These are phyloP conservation scores for Neelides folsomi DNA, from an alignment of 2,888 invertebrate genomes.

Conservation along the genomic window DNA sequence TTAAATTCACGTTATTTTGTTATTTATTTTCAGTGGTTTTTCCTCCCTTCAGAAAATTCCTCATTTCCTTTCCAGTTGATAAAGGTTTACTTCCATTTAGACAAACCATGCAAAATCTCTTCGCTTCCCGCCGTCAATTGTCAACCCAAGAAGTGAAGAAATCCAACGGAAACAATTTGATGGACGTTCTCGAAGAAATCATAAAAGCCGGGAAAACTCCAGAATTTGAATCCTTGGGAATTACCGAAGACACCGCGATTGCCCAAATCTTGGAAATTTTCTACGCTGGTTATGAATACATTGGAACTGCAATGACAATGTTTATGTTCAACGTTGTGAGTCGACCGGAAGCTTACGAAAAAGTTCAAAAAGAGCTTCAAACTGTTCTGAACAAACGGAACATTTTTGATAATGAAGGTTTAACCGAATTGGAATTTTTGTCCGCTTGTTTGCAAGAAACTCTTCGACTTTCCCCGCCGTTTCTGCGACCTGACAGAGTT, in stretches of 20 bases:
- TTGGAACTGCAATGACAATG: constrained; percentile 17
- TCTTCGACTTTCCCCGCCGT: constrained; percentile 2
- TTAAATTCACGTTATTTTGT: not conserved
- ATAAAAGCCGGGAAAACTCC: constrained; percentile 10
- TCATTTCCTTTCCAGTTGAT: no score
- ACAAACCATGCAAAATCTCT: no score
- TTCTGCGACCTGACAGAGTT: not conserved
- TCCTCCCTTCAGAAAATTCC: no score
- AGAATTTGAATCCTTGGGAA: constrained; percentile 17
- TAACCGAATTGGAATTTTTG: not conserved
- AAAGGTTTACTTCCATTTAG: no score
- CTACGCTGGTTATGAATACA: constrained; percentile 27
- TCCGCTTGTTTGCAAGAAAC: constrained; percentile 3
- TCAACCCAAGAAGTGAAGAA: no score
- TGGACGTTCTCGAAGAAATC: constrained; percentile 16
- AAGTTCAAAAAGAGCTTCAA: constrained; percentile 17
- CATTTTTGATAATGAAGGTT: no score
- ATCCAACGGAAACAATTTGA: not conserved
- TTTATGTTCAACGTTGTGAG: constrained; percentile 17
- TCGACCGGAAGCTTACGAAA: constrained; percentile 17
- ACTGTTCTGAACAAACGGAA: not conserved
- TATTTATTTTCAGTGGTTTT: no score
- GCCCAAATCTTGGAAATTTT: constrained; percentile 27
- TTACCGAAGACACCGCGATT: constrained; percentile 21
- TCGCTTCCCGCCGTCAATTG: no score